These are phyloP conservation scores for Pimpla rufipes DNA, from an alignment of 2,888 invertebrate species.

Conservation along the genomic window DNA sequence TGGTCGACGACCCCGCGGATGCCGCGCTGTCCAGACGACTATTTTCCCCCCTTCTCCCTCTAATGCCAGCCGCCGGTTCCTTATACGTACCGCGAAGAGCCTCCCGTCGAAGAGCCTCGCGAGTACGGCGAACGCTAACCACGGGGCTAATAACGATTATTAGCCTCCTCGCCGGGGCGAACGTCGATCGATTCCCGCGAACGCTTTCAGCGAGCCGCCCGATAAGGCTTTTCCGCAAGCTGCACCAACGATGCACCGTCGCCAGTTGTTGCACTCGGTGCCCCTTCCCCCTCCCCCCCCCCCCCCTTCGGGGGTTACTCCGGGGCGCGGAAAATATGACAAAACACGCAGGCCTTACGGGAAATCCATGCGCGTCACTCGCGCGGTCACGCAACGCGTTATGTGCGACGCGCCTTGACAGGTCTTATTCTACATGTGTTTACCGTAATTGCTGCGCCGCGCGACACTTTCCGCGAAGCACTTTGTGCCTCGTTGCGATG, in stretches of 20 bases:
- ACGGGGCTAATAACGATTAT: constrained; percentile 39
- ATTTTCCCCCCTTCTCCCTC: neutral
- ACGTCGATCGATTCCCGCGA: constrained; percentile 23
- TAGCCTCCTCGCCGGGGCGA: constrained; percentile 2
- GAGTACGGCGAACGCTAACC: neutral
- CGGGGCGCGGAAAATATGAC: neutral
- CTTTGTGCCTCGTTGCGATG: too few species aligned
- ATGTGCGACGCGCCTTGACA: too few species aligned
- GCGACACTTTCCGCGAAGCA: too few species aligned
- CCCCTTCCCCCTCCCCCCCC: too few species aligned
- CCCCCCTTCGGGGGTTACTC: too few species aligned
- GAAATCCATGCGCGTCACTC: constrained; percentile 13
- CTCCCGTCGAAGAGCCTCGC: too few species aligned
- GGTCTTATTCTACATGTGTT: too few species aligned
- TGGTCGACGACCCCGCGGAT: constrained; percentile 45
- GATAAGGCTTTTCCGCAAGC: neutral
- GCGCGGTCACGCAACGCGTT: neutral
- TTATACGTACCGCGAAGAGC: too few species aligned
- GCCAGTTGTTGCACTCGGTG: too few species aligned
- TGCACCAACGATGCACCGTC: too few species aligned
- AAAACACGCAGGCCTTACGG: constrained; percentile 1
- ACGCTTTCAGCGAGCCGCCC: constrained; percentile 9
- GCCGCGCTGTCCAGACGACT: constrained; percentile 4
- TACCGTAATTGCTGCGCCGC: too few species aligned
- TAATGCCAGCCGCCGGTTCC: too few species aligned